phyloP scores from a whole-genome alignment of 2,888 invertebrate species.

The Andrena bucephala region DNA sequence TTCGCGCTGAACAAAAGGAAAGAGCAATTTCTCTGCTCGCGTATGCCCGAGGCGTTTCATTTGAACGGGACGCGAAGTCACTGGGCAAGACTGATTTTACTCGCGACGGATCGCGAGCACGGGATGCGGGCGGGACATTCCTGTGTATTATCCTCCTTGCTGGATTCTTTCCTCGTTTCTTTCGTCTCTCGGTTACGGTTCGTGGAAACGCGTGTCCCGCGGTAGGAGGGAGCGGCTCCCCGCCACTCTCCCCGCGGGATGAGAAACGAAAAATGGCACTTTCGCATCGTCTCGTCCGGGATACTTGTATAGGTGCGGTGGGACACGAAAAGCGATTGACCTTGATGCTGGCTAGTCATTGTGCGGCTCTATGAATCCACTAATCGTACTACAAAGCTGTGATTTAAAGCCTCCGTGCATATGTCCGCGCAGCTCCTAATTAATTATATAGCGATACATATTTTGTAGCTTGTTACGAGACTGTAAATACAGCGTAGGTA shows the following conservation, averaged over 20 bases:
- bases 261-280: too few relatives aligned
- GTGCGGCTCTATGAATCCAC: constrained; percentile 82
- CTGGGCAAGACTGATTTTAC: constrained; percentile 79
- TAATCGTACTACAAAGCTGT: constrained; percentile 83
- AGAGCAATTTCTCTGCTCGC: constrained; percentile 71
- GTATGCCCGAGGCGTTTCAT: constrained; percentile 81
- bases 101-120: constrained; percentile 67
- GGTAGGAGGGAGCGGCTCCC: too few relatives aligned
- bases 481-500: constrained; percentile 65
- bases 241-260: too few relatives aligned
- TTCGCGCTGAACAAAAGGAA: constrained; percentile 59
- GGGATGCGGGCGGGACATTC: background rate
- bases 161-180: constrained; percentile 5
- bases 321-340: constrained; percentile 70
- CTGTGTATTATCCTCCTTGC: constrained; percentile 2
- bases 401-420: constrained; percentile 83
- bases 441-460: constrained; percentile 75
- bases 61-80: constrained; percentile 76
- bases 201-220: too few relatives aligned
- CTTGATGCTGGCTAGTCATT: constrained; percentile 84
- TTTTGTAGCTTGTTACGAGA: constrained; percentile 69
- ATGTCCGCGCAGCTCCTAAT: constrained; percentile 81
- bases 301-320: constrained; percentile 59
- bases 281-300: constrained; percentile 23
- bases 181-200: background rate